Evolutionary conservation across 2,113 vertebrate genomes (phyloP).

Genomic region (Oryctolagus cuniculus): mOryCun1.1 NC_091435.1:32041001-32041500

Average conservation of each 20-base stretch:
- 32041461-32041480: constrained; percentile 49
- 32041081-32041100: not conserved
- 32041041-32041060: constrained; percentile 9
- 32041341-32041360: constrained; percentile 50
- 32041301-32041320: constrained; percentile 69
- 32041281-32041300: constrained; percentile 67
- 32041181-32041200: not conserved
- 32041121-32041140: not conserved
- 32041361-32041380: constrained; percentile 77
- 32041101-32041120: not conserved
- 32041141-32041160: not conserved
- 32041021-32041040: constrained; percentile 31
- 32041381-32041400: constrained; percentile 74
- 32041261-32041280: constrained; percentile 81
- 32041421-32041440: constrained; percentile 22
- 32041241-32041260: constrained; percentile 72
- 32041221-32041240: constrained; percentile 63
- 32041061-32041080: constrained; percentile 22
- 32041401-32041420: constrained; percentile 73
- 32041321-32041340: constrained; percentile 62
- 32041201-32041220: constrained; percentile 44
- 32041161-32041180: not conserved
- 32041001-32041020: constrained; percentile 58
- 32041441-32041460: constrained; percentile 67
- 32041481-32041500: constrained; percentile 9